phyloP scores from a whole-genome alignment of 2,113 vertebrate genomes.

The Cichladusa arquata region DNA sequence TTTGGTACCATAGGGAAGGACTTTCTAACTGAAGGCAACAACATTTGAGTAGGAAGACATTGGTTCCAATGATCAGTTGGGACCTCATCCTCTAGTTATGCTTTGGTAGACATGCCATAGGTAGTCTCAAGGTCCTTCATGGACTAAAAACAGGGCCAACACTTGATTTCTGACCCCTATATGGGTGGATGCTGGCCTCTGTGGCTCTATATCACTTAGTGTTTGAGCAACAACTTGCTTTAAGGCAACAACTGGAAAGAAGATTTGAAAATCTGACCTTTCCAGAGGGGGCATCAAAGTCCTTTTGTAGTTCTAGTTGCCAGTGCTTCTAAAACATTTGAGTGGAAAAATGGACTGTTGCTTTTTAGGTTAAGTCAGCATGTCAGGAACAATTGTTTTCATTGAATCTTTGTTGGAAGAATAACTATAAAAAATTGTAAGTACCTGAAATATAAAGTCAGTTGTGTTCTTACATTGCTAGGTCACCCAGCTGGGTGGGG shows the following conservation, averaged over 20 bases:
- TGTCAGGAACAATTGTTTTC: neutral
- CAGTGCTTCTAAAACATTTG: neutral
- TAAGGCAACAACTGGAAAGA: neutral
- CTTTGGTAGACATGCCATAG: neutral
- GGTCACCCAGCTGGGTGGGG: neutral
- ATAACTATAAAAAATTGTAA: neutral
- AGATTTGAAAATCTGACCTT: neutral
- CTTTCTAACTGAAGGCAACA: neutral
- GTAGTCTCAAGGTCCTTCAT: neutral
- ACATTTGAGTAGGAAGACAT: neutral
- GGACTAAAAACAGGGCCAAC: neutral
- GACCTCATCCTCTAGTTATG: neutral
- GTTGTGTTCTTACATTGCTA: neutral
- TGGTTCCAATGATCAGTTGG: neutral
- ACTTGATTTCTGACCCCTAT: neutral
- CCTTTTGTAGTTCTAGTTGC: neutral
- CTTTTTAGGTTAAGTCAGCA: neutral
- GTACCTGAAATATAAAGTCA: neutral
- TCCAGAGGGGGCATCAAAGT: neutral
- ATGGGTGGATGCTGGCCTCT: neutral
- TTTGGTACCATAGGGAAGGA: neutral
- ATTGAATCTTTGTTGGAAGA: neutral
- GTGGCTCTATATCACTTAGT: neutral
- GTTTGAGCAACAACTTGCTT: neutral
- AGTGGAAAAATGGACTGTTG: neutral